A percentile compares a stretch with the other conserved stretches of the same genome.
Evolutionary conservation across 2,888 invertebrate genomes (phyloP).

Genomic region (Sialis lutaria): DNA sequence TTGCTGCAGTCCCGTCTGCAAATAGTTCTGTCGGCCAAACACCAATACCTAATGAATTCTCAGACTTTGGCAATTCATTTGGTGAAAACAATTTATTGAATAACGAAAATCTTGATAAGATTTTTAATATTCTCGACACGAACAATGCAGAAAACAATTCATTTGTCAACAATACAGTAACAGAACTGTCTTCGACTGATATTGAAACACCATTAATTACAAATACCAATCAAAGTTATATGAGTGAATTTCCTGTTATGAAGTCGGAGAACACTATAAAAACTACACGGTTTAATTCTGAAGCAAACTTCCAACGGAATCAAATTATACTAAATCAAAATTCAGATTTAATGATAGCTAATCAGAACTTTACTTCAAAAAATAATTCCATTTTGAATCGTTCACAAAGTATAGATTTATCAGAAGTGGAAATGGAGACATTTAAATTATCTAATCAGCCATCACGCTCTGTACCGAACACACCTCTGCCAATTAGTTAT

Average conservation of each 20-base stretch:
- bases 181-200: too few relatives aligned
- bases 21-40: conserved; percentile 49
- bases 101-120: conserved; percentile 44
- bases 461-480: conserved; percentile 52
- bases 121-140: conserved; percentile 39
- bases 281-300: neutral
- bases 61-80: conserved; percentile 48
- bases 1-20: conserved; percentile 25
- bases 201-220: neutral
- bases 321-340: neutral
- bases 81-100: conserved; percentile 35
- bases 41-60: conserved; percentile 53
- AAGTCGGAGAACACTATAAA: neutral
- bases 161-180: neutral
- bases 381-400: conserved; percentile 7
- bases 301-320: neutral
- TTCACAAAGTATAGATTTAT: conserved; percentile 17
- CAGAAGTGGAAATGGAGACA: conserved; percentile 7
- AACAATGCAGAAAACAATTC: neutral
- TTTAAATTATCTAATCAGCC: conserved; percentile 19
- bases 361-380: too few relatives aligned
- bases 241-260: too few relatives aligned
- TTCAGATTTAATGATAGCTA: too few relatives aligned
- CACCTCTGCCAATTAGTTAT: conserved; percentile 38
- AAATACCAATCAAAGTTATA: too few relatives aligned